phyloP scores from a whole-genome alignment of 2,113 vertebrate genomes.

The Proterorhinus semilunaris region DNA sequence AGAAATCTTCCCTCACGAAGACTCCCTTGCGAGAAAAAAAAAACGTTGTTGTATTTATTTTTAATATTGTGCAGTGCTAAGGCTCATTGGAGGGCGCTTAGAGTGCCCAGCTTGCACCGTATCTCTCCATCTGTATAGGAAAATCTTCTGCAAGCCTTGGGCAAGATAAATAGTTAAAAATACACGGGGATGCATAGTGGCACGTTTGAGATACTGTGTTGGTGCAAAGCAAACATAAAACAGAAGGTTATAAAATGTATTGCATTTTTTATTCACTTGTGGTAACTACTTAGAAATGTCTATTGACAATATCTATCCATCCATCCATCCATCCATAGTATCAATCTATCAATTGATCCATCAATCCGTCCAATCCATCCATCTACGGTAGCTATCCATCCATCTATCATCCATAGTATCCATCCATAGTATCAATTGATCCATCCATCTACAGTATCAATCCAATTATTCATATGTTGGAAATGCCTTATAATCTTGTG shows the following conservation, averaged over 20 bases:
- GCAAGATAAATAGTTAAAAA: conserved; percentile 32
- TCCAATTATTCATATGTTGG: too few species aligned
- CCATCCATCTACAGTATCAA: too few species aligned
- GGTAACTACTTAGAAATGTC: too few species aligned
- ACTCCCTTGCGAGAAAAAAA: conserved; percentile 21
- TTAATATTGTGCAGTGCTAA: conserved; percentile 26
- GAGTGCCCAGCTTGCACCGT: conserved; percentile 11
- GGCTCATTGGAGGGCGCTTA: conserved; percentile 28
- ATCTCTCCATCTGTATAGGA: conserved; percentile 12
- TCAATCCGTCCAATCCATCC: too few species aligned
- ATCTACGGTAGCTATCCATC: too few species aligned
- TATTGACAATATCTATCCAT: too few species aligned
- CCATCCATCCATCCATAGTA: too few species aligned
- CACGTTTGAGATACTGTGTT: neutral
- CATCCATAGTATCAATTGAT: too few species aligned
- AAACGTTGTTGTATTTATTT: conserved; percentile 36
- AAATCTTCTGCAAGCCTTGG: conserved; percentile 11
- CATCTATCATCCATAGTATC: too few species aligned
- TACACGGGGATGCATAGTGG: conserved; percentile 2
- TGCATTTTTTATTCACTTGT: too few species aligned
- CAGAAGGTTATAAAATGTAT: neutral
- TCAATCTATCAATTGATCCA: too few species aligned
- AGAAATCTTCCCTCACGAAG: neutral
- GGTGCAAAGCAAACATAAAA: conserved; percentile 1
- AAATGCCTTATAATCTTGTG: neutral